Percentiles rank a stretch among this genome's conserved stretches.
phyloP scores from a whole-genome alignment of 2,113 vertebrate species.

The Uria aalge region DNA sequence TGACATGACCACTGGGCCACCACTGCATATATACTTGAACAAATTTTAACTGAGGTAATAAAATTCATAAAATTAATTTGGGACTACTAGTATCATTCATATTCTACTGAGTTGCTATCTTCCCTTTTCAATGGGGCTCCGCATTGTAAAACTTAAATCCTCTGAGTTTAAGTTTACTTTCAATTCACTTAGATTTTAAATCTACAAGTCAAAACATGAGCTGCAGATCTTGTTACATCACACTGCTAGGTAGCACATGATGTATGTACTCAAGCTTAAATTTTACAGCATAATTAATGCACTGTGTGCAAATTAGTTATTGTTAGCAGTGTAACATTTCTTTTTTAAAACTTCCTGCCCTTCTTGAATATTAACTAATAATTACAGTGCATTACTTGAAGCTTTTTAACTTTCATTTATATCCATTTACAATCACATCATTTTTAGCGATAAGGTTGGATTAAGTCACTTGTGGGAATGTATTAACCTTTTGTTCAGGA shows the following conservation, averaged over 20 bases:
- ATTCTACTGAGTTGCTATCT: not conserved
- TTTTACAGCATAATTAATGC: not conserved
- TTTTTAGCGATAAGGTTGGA: not conserved
- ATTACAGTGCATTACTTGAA: not conserved
- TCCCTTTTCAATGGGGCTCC: not conserved
- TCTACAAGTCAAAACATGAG: not conserved
- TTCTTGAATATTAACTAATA: not conserved
- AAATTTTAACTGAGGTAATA: not conserved
- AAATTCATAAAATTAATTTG: not conserved
- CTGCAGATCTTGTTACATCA: not conserved
- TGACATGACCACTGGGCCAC: not conserved
- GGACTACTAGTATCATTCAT: not conserved
- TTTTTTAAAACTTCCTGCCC: not conserved
- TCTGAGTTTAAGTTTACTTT: not conserved
- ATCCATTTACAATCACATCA: not conserved
- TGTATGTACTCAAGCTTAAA: not conserved
- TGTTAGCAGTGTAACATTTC: not conserved
- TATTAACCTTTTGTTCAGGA: conserved; percentile 58
- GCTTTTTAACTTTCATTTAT: not conserved
- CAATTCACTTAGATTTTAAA: not conserved
- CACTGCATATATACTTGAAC: not conserved
- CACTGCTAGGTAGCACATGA: not conserved
- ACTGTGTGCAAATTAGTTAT: not conserved
- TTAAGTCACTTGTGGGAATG: conserved; percentile 34
- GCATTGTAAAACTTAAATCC: not conserved